phyloP scores from a whole-genome alignment of 2,113 vertebrate genomes.

The Myodes glareolus region DNA sequence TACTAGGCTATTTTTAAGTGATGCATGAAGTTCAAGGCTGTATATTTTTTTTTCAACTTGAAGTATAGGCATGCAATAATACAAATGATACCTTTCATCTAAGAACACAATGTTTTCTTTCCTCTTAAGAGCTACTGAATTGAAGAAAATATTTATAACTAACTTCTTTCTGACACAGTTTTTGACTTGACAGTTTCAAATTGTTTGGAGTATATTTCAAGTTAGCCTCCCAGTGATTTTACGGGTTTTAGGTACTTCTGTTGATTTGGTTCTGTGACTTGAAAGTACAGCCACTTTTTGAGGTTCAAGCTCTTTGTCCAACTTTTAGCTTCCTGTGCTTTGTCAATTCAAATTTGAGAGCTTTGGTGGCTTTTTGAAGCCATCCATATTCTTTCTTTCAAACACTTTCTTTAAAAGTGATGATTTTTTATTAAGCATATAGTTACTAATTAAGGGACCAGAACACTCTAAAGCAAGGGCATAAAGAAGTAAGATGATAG shows the following conservation, averaged over 20 bases:
- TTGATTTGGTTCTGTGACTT: slow-evolving; percentile 48
- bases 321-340: background rate
- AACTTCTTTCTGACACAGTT: slow-evolving; percentile 33
- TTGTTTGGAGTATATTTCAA: slow-evolving; percentile 59
- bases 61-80: background rate
- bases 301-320: slow-evolving; percentile 20
- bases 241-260: slow-evolving; percentile 47
- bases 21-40: background rate
- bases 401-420: background rate
- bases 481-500: background rate
- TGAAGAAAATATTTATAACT: slow-evolving; percentile 58
- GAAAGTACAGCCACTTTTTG: slow-evolving; percentile 9
- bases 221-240: slow-evolving; percentile 33
- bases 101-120: slow-evolving; percentile 12
- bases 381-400: background rate
- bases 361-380: slow-evolving; percentile 7
- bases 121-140: slow-evolving; percentile 37
- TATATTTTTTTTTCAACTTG: background rate
- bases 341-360: background rate
- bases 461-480: background rate
- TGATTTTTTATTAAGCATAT: background rate
- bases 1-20: background rate
- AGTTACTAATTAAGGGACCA: background rate
- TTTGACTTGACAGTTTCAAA: slow-evolving; percentile 41
- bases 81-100: slow-evolving; percentile 28